Evolutionary conservation across 2,797 vertebrate species (phyloP).

Genomic region (Myripristis jacobus): DNA sequence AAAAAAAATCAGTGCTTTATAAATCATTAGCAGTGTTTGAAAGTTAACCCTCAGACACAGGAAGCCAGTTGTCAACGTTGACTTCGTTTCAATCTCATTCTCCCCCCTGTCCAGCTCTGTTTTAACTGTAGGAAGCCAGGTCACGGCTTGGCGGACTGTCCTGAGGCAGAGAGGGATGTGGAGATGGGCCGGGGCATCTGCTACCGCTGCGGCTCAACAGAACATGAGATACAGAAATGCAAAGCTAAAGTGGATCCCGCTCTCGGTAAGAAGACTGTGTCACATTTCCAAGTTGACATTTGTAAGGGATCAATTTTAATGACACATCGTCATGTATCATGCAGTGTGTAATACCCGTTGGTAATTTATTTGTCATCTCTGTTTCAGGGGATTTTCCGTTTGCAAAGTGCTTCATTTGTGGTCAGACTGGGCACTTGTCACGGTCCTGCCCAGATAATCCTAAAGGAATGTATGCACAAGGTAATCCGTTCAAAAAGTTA

Average conservation of each 20-base stretch:
- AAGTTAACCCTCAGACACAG: too few relatives aligned
- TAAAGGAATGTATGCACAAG: constrained; percentile 93
- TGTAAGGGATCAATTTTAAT: neutral
- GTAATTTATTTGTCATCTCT: neutral
- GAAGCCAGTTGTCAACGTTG: too few relatives aligned
- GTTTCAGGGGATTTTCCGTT: constrained; percentile 91
- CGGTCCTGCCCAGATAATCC: constrained; percentile 94
- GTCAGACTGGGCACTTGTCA: constrained; percentile 92
- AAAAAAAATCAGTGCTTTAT: too few relatives aligned
- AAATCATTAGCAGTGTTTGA: too few relatives aligned
- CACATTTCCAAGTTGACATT: too few relatives aligned
- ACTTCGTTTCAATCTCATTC: too few relatives aligned
- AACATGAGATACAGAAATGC: constrained; percentile 92
- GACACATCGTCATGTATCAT: neutral
- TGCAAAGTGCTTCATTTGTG: constrained; percentile 97
- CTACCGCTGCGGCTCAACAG: constrained; percentile 95
- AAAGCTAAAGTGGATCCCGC: constrained; percentile 92
- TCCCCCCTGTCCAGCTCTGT: constrained; percentile 76
- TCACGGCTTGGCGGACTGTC: constrained; percentile 93
- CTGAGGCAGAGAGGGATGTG: constrained; percentile 87
- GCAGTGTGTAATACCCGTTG: neutral
- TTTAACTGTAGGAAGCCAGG: constrained; percentile 97
- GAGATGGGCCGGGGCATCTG: constrained; percentile 95
- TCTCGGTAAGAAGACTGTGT: constrained; percentile 82
- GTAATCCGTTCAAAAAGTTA: constrained; percentile 65